Percentiles rank a stretch among this genome's conserved stretches.
Evolutionary conservation across 2,113 vertebrate species (phyloP).

Genomic region (Periophthalmodon schlosseri): DNA sequence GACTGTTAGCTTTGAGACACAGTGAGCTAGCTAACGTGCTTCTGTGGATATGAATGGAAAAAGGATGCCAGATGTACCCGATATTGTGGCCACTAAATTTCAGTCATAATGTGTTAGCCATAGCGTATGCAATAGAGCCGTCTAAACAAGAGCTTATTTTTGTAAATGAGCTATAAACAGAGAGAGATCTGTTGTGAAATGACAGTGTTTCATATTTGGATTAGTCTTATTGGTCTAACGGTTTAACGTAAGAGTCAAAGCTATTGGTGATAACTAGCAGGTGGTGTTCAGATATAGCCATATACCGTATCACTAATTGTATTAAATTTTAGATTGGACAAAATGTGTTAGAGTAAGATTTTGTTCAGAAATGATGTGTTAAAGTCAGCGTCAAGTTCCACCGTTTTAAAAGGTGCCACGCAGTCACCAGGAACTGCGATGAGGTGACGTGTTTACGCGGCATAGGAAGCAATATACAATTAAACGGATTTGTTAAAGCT

Average conservation of each 20-base stretch:
- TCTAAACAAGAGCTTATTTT: slow-evolving; percentile 18
- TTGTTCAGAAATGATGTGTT: background rate
- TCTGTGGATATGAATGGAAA: too few species aligned
- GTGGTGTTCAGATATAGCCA: background rate
- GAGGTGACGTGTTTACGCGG: too few species aligned
- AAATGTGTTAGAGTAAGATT: slow-evolving; percentile 10
- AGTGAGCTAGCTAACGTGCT: too few species aligned
- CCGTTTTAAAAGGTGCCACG: background rate
- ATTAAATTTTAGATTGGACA: background rate
- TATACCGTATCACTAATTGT: slow-evolving; percentile 12
- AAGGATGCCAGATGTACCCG: too few species aligned
- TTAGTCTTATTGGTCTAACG: background rate
- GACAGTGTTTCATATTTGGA: slow-evolving; percentile 1
- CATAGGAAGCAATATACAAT: too few species aligned
- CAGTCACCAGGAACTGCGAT: background rate
- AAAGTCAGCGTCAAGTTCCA: background rate
- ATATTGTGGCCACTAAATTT: background rate
- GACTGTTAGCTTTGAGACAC: too few species aligned
- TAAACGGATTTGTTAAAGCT: too few species aligned
- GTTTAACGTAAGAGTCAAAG: background rate
- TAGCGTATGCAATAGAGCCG: slow-evolving; percentile 2
- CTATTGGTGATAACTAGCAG: background rate
- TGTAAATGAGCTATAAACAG: background rate
- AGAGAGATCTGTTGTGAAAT: background rate
- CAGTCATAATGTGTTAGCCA: background rate